A percentile compares a stretch with the other conserved stretches of the same genome.
Conservation (phyloP, 2,113 vertebrate species). For the Odontesthes bonariensis region DNA sequence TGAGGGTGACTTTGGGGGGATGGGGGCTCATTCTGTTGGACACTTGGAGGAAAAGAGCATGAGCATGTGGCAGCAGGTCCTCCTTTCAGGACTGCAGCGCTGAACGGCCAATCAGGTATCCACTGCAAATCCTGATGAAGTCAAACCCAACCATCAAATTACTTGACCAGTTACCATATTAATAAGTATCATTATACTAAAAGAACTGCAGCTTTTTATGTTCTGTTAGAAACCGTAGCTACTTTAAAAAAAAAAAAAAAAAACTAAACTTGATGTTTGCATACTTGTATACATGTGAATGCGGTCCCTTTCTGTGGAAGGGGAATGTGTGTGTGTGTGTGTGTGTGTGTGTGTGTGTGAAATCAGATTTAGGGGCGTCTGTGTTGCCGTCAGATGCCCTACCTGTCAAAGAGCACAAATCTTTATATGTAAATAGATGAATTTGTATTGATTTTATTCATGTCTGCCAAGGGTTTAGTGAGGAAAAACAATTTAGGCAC, state of each 20-base stretch:
- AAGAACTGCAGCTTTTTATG: conserved; percentile 66
- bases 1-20: no score
- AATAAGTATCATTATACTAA: conserved; percentile 56
- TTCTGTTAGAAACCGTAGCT: conserved; percentile 76
- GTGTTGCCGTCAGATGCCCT: conserved; percentile 39
- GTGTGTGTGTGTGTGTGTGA: conserved; percentile 43
- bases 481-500: conserved; percentile 50
- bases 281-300: conserved; percentile 79
- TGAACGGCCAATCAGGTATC: conserved; percentile 4
- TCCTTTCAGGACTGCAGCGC: not conserved
- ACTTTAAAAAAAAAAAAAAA: conserved; percentile 60
- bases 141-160: conserved; percentile 54
- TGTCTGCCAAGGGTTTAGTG: conserved; percentile 75
- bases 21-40: no score
- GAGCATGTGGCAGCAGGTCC: not conserved
- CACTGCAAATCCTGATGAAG: conserved; percentile 18
- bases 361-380: conserved; percentile 37
- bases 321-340: conserved; percentile 37
- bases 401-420: conserved; percentile 81
- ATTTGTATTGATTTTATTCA: conserved; percentile 69
- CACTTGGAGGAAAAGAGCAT: not conserved
- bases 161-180: conserved; percentile 76
- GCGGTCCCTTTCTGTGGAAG: conserved; percentile 48
- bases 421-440: conserved; percentile 67
- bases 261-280: conserved; percentile 71